Percentiles rank a stretch among this genome's conserved stretches.
Conservation (phyloP, 2,797 vertebrate species). For the Acanthopagrus latus region DNA sequence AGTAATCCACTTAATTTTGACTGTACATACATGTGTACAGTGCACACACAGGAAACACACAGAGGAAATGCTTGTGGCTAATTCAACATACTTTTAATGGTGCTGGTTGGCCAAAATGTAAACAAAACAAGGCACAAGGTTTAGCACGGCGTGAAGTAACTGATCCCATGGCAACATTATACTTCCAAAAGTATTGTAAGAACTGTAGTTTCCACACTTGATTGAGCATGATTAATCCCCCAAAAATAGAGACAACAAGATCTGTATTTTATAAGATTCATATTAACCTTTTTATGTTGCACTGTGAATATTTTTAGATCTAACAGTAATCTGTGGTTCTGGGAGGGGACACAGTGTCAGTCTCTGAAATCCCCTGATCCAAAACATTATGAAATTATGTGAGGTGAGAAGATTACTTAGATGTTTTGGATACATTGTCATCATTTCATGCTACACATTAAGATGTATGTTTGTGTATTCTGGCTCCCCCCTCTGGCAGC, state of each 20-base stretch:
- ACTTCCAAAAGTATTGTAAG: background rate
- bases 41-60: too few relatives aligned
- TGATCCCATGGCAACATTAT: background rate
- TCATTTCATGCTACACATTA: background rate
- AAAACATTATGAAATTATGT: too few relatives aligned
- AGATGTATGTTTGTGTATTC: slow-evolving; percentile 25
- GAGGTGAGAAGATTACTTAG: too few relatives aligned
- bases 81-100: background rate
- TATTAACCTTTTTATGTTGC: too few relatives aligned
- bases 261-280: too few relatives aligned
- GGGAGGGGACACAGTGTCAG: too few relatives aligned
- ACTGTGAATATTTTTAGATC: too few relatives aligned
- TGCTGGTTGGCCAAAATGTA: background rate
- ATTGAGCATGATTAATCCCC: background rate
- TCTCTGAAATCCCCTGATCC: too few relatives aligned
- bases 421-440: background rate
- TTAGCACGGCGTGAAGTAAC: too few relatives aligned
- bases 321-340: too few relatives aligned
- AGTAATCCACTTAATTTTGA: too few relatives aligned
- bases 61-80: background rate
- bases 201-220: background rate
- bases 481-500: slow-evolving; percentile 53
- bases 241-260: background rate
- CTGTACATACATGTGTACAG: background rate
- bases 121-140: background rate